phyloP scores from a whole-genome alignment of 2,888 invertebrate species.

The Dicranocentrus wangi region DNA sequence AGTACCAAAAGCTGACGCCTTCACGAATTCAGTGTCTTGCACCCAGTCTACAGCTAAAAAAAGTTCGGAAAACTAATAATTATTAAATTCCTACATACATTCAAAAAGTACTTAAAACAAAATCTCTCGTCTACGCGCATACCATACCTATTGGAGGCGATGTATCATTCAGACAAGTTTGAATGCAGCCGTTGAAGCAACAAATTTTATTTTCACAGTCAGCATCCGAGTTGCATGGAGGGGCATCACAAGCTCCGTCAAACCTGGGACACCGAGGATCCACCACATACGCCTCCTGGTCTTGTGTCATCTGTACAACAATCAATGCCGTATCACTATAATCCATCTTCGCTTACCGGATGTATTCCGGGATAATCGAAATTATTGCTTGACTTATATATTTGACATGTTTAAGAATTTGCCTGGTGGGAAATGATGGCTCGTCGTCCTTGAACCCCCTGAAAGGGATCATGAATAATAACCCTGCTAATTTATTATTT shows the following conservation, averaged over 20 bases:
- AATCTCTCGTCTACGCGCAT: not conserved
- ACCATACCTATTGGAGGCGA: constrained; percentile 67
- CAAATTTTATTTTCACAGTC: constrained; percentile 59
- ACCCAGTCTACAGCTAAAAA: constrained; percentile 57
- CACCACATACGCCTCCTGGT: constrained; percentile 42
- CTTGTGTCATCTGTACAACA: constrained; percentile 38
- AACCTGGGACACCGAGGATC: constrained; percentile 47
- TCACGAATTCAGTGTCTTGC: constrained; percentile 27
- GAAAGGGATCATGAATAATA: too few relatives aligned
- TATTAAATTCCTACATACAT: not conserved
- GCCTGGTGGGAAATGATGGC: too few relatives aligned
- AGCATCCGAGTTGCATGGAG: constrained; percentile 29
- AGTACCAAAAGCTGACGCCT: not conserved
- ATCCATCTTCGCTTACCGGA: too few relatives aligned
- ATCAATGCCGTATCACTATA: too few relatives aligned
- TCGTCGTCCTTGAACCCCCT: too few relatives aligned
- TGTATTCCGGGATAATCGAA: too few relatives aligned
- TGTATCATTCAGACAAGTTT: constrained; percentile 68
- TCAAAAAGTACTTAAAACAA: not conserved
- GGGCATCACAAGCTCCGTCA: constrained; percentile 35
- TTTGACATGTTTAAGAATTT: too few relatives aligned
- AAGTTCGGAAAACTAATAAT: not conserved
- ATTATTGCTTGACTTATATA: too few relatives aligned
- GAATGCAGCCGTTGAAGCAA: constrained; percentile 72
- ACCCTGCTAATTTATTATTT: too few relatives aligned